These are phyloP conservation scores for Gandaritis pyraliata DNA, from an alignment of 2,888 invertebrate genomes.

Conservation along the genomic window DNA sequence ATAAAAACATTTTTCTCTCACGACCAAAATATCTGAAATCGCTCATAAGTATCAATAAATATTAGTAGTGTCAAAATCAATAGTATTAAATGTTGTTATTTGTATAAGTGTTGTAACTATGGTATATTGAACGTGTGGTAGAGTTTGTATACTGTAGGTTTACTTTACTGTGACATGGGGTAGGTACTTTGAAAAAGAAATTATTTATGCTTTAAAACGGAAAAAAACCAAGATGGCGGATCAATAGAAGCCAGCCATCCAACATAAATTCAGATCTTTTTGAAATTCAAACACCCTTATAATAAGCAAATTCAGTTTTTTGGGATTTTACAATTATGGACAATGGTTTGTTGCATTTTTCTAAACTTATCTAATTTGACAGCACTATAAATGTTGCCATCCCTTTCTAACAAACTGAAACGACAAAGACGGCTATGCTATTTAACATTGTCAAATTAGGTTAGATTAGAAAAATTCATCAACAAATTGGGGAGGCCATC, in stretches of 20 bases:
- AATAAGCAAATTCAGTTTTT: not conserved
- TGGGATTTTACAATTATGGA: constrained; percentile 21
- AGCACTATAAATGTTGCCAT: too few species aligned
- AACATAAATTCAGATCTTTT: not conserved
- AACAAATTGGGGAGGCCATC: too few species aligned
- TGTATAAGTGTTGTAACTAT: constrained; percentile 42
- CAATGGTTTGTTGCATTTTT: too few species aligned
- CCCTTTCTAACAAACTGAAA: too few species aligned
- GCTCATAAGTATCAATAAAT: constrained; percentile 32
- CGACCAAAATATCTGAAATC: constrained; percentile 15
- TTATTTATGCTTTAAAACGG: not conserved
- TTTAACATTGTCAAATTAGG: too few species aligned
- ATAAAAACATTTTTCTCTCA: constrained; percentile 1
- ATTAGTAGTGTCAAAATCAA: constrained; percentile 35
- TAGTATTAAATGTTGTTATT: constrained; percentile 42
- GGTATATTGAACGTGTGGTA: constrained; percentile 15
- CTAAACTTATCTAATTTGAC: too few species aligned
- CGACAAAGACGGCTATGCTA: too few species aligned
- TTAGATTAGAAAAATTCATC: too few species aligned
- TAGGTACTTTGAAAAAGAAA: constrained; percentile 3
- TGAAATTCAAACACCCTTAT: constrained; percentile 4
- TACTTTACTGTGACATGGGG: constrained; percentile 12
- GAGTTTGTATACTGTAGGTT: constrained; percentile 31
- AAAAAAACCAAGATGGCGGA: not conserved
- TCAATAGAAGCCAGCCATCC: too few species aligned